A percentile compares a stretch with the other conserved stretches of the same genome.
Conservation (phyloP, 2,888 invertebrate genomes). For the Pogonocherus hispidulus region DNA sequence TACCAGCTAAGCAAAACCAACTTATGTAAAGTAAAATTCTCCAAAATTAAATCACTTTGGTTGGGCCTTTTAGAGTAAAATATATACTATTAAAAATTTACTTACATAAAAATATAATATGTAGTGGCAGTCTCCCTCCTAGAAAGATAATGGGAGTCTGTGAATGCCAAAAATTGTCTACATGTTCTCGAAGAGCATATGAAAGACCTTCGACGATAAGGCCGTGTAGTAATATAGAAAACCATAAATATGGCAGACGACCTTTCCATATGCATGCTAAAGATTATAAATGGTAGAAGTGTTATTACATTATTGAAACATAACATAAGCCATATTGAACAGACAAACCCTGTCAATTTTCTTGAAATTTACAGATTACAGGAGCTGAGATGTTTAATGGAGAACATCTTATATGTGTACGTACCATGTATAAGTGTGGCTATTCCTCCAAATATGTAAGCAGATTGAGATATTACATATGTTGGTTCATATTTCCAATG, state of each 20-base stretch:
- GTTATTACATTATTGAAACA: too few species aligned
- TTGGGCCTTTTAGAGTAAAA: too few species aligned
- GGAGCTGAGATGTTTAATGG: too few species aligned
- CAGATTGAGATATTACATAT: conserved; percentile 75
- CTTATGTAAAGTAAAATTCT: too few species aligned
- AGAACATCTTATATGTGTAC: too few species aligned
- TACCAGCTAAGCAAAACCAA: too few species aligned
- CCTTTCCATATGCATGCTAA: conserved; percentile 80
- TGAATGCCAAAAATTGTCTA: conserved; percentile 89
- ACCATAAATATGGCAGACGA: conserved; percentile 82
- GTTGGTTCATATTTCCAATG: conserved; percentile 79
- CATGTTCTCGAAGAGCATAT: conserved; percentile 77
- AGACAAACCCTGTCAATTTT: too few species aligned
- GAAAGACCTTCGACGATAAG: conserved; percentile 80
- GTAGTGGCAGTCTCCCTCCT: conserved; percentile 79
- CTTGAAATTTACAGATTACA: too few species aligned
- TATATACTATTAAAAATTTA: conserved; percentile 10
- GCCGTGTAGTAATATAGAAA: conserved; percentile 81
- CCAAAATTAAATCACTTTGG: too few species aligned
- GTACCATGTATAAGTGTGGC: conserved; percentile 79
- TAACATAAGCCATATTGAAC: too few species aligned
- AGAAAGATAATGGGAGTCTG: conserved; percentile 81
- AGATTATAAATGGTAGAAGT: conserved; percentile 42
- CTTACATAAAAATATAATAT: conserved; percentile 81
- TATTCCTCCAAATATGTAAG: conserved; percentile 74